Evolutionary conservation across 2,797 vertebrate genomes (phyloP), one percentile per base, ranked within the genome.

Genomic region (Knipowitschia caucasica): DNA sequence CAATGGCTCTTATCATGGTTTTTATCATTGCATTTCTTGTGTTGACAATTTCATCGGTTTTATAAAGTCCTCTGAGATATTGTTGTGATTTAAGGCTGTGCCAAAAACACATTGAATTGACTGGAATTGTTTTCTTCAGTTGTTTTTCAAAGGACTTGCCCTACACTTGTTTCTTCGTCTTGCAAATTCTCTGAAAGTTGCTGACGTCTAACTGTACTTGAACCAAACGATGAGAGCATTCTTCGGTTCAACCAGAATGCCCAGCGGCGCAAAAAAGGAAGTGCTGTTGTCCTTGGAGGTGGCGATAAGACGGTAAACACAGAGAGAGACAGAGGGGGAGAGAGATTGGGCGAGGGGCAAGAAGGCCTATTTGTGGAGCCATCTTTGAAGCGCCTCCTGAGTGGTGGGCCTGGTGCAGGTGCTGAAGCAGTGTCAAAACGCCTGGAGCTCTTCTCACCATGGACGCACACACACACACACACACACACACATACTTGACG

Each of bases 381-480:
- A 47, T 14, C 21, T 18, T 35, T 25, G 36, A 11, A 29, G n/a
- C 20, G 31, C 40, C 31, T 34, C 64, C 8, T 21, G 56, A 66
- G 58, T 24, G n/a, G 46, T 20, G 53, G 53, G 62, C 62, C 71
- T 73, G 64, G 76, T 82, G 69, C 71, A 73, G 62, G 75, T 78
- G 64, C 77, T 75, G 64, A 30, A 27, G 44, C 46, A 59, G 62
- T 67, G 64, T 58, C 66, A 74, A 46, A 77, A 62, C 1, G 58
- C 77, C 76, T 66, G 46, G 62, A 73, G 80, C 65, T 50, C 45
- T 69, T 81, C 66, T 65, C 64, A 76, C 75, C 66, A 55, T 68
- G 67, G 42, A 9, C 24, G 42, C 15, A 25, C 55, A 69, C 58
- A 72, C 73, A 17, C 40, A 34, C 57, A 50, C 63, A 36, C 43